Evolutionary conservation across 2,888 invertebrate species (phyloP), one percentile per base, ranked within the genome.

Genomic region (Galeopsomyia nigrocyanea): DNA sequence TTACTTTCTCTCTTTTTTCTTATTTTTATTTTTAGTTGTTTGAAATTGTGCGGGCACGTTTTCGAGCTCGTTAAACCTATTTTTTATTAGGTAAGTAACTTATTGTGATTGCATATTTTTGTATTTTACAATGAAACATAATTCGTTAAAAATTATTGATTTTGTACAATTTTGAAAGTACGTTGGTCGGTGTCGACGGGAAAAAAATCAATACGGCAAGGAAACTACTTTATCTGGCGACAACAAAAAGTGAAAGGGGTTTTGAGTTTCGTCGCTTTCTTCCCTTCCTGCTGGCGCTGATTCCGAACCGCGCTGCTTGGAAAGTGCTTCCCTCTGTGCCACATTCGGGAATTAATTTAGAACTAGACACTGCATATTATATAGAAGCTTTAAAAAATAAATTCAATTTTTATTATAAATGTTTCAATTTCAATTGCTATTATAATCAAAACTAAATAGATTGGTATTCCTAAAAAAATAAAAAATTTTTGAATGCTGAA

Each of bases 241-340:
- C 80, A 77, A 73, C 76, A 77, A 76, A 39, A 77, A 78, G 77
- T 67, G 60, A 70, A 79, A 78, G 78, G 80, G 78, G 81, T 81
- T 81, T 79, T 68, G 75, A 77, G 77, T 80, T 81, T 81, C 79
- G 77, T 79, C 77, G 77, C 76, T 78, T 79, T 78, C 78, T 77
- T 78, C 74, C 73, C 75, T 76, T 76, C 70, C 9, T 16, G 71
- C 77, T 80, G 84, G 82, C 84, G 84, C 84, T 83, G 80, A 78
- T 73, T 78, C 77, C 82, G 76, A 66, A 60, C 46, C 46, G 19
- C 26, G 58, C 26, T 19, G 79, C 80, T 82, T 75, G 78, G 78
- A 74, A 81, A 60, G 80, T 84, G 84, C 80, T 81, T 80, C 84
- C 84, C 80, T 80, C 83, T 78, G 71, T 68, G 80, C 73, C 75